These are phyloP conservation scores for Cheilosia grossa DNA, from an alignment of 2,888 invertebrate genomes.

Conservation along the genomic window DNA sequence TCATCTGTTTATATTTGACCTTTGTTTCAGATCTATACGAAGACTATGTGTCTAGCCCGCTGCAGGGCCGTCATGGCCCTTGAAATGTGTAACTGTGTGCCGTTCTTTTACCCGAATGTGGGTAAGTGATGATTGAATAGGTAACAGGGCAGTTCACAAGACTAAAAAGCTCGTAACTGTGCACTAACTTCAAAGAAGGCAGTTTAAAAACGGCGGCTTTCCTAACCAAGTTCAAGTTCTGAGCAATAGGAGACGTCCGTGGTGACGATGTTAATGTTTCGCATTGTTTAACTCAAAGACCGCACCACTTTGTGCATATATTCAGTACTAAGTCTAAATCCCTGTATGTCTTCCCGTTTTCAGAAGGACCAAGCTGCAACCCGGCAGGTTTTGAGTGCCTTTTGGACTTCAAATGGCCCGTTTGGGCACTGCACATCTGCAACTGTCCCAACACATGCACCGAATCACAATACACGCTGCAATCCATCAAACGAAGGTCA, in stretches of 20 bases:
- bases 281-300: too few relatives aligned
- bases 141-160: too few relatives aligned
- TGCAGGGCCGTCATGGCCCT: conserved; percentile 84
- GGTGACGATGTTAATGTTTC: too few relatives aligned
- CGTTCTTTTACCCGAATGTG: conserved; percentile 84
- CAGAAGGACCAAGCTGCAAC: conserved; percentile 80
- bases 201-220: too few relatives aligned
- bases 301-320: too few relatives aligned
- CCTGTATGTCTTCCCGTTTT: neutral
- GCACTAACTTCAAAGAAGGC: too few relatives aligned
- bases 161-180: too few relatives aligned
- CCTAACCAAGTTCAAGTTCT: too few relatives aligned
- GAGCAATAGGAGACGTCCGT: neutral
- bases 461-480: conserved; percentile 79
- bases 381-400: conserved; percentile 81
- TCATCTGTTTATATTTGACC: neutral
- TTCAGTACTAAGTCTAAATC: too few relatives aligned
- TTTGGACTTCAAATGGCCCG: conserved; percentile 81
- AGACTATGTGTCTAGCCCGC: conserved; percentile 80
- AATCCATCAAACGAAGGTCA: conserved; percentile 80
- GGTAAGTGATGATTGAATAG: conserved; percentile 75
- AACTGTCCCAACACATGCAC: conserved; percentile 81
- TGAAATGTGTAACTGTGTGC: conserved; percentile 85
- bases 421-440: conserved; percentile 81
- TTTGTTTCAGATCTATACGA: conserved; percentile 79